Conservation (phyloP, 2,888 invertebrate genomes). For the Torymus auratus region DNA sequence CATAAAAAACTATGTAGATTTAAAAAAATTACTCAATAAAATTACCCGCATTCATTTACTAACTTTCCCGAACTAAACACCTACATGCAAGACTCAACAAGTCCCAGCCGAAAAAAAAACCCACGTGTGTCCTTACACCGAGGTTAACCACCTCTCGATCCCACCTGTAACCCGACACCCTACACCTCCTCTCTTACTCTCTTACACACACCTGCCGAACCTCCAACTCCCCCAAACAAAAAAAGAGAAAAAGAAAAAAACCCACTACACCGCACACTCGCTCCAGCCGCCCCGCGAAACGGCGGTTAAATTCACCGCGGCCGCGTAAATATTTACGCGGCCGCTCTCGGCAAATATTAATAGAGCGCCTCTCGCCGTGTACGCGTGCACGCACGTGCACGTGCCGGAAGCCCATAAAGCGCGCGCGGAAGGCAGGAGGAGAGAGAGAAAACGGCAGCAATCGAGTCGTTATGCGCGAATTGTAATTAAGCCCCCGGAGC, state of each 20-base stretch:
- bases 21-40: too few relatives aligned
- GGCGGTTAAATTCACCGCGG: constrained; percentile 33
- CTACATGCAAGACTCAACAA: too few relatives aligned
- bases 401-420: constrained; percentile 6
- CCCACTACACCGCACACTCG: not conserved
- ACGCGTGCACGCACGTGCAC: not conserved
- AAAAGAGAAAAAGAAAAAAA: not conserved
- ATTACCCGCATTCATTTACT: too few relatives aligned
- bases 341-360: constrained; percentile 32
- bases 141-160: too few relatives aligned
- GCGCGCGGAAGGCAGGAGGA: not conserved
- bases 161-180: too few relatives aligned
- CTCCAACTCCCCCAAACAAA: not conserved
- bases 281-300: not conserved
- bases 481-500: constrained; percentile 45
- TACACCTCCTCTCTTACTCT: too few relatives aligned
- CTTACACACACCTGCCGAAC: constrained; percentile 21
- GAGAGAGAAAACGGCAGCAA: constrained; percentile 44
- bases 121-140: too few relatives aligned
- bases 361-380: not conserved
- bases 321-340: constrained; percentile 44
- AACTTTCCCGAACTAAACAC: too few relatives aligned
- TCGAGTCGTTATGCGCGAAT: constrained; percentile 44
- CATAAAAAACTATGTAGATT: too few relatives aligned
- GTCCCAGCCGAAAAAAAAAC: too few relatives aligned